Evolutionary conservation across 2,113 vertebrate species (phyloP), one percentile per base, ranked within the genome.

Genomic region (Vidua chalybeata): DNA sequence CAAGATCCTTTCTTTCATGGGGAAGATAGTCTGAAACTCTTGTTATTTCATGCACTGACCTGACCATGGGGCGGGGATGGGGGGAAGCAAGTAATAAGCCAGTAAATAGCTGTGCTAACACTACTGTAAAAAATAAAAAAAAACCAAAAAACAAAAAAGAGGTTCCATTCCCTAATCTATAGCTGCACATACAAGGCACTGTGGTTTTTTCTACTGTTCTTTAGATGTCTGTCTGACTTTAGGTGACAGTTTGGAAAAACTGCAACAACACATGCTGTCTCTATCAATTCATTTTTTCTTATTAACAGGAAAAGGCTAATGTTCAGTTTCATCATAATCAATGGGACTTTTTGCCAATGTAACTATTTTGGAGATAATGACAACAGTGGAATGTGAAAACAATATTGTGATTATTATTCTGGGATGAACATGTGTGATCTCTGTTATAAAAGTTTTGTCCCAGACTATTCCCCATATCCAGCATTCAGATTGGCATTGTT

Each of bases 261-360:
- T 64, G 19, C 31, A 69, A 61, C 63, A 89, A 62, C 35, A 69
- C 2, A 0, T 72, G 24, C 81, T 58, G 30, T 74, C 52, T 93
- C 64, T 54, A 84, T 35, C 55, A 71, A 33, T 62, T 95, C 26
- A 66, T 35, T 74, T 41, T 77, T 62, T 81, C 19, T 89, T 84
- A 63, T 56, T 74, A 71, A 26, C 39, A 68, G 89, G 73, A 89
- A 91, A 87, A 91, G 26, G 43, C 52, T 93, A 55, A 91, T 87
- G 52, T 82, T 89, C 17, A 7, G 72, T 82, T 87, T 81, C 39
- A 33, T 78, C 30, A 48, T 81, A 77, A 75, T 71, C 18, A 3
- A 15, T 0, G 3, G 6, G 28, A 58, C 41, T 68, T 95, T 94
- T 81, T 94, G 78, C 82, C 58, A 90, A 0, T 49, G 14, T 31